Base-by-base conservation (phyloP, 2,113 vertebrate genomes). In the Lophius piscatorius region DNA sequence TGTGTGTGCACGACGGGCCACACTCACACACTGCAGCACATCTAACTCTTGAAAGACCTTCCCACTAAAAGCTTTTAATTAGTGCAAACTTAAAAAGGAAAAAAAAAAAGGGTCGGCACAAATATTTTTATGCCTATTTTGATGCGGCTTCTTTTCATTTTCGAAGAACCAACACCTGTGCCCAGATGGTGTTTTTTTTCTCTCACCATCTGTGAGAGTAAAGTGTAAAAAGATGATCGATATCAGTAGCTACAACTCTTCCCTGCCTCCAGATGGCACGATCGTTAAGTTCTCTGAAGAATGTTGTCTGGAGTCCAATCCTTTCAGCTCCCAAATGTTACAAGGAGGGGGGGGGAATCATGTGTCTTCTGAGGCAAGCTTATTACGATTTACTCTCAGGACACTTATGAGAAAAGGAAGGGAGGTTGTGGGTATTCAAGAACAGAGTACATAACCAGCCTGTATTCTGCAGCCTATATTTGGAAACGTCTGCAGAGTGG, bases 191-290 rank as follows among this genome's bases (percentile, higher is more conserved):
- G 58, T 5, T 17, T 35, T 49, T 18, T 60, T 57, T 21, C 47
- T 63, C 40, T 58, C 11, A 69, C 81, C 76, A 87, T 87, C 83
- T 83, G 88, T 69, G 73, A 81, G 67, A 70, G 61, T 48, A 77
- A 81, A 77, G 76, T 46, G 52, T 81, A 83, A 87, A 87, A 87
- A 79, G 73, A 89, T 87, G 85, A 90, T 89, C 66, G 76, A 90
- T 88, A 76, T 83, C 79, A 77, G 83, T 58, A 63, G 62, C 77
- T 83, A 84, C 74, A 59, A 50, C 75, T 76, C 67, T 78, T 74
- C 60, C 67, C 66, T 75, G 36, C 77, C 74, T 85, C 76, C 88
- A 89, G 89, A 88, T 88, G 87, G 90, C 80, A 85, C 16, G 73
- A 76, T 73, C 70, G 67, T 87, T 84, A 80, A 74, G 74, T 80